Conservation (phyloP, 1,140 invertebrate genomes). For the Drosophila murphyi region DNA sequence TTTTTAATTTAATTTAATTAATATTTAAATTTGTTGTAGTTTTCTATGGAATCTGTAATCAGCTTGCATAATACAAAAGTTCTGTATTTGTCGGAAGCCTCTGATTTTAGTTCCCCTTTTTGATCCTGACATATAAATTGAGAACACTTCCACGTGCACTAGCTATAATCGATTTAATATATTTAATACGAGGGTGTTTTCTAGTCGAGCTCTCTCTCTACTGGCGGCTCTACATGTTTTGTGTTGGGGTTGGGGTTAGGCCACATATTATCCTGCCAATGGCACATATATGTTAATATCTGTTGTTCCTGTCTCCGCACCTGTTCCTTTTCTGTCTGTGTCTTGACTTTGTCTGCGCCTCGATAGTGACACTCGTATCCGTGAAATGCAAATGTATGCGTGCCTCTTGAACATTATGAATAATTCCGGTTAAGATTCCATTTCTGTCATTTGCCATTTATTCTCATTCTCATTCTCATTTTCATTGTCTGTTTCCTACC, state of each 20-base stretch:
- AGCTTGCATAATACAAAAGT: too few relatives aligned
- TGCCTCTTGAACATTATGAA: slow-evolving; percentile 82
- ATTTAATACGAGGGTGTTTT: too few relatives aligned
- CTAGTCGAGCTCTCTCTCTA: too few relatives aligned
- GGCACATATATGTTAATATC: slow-evolving; percentile 50
- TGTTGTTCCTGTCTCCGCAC: not conserved
- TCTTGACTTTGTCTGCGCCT: slow-evolving; percentile 40
- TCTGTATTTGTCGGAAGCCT: too few relatives aligned
- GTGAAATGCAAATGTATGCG: slow-evolving; percentile 81
- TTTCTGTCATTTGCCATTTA: slow-evolving; percentile 71
- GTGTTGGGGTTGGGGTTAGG: slow-evolving; percentile 12
- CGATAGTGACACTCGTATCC: slow-evolving; percentile 79
- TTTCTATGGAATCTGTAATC: too few relatives aligned
- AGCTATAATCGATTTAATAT: too few relatives aligned
- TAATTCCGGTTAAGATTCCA: slow-evolving; percentile 79
- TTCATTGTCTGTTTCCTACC: slow-evolving; percentile 64
- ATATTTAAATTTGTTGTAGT: too few relatives aligned
- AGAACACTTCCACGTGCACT: too few relatives aligned
- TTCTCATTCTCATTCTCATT: slow-evolving; percentile 37
- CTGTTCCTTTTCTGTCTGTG: slow-evolving; percentile 1
- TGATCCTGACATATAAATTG: too few relatives aligned
- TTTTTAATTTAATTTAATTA: too few relatives aligned
- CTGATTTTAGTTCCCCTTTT: too few relatives aligned
- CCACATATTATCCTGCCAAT: slow-evolving; percentile 49
- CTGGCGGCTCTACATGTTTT: slow-evolving; percentile 1